Percentiles rank a stretch among this genome's conserved stretches.
Conservation (phyloP, 2,888 invertebrate species). For the Megaustenia siamemsis region DNA sequence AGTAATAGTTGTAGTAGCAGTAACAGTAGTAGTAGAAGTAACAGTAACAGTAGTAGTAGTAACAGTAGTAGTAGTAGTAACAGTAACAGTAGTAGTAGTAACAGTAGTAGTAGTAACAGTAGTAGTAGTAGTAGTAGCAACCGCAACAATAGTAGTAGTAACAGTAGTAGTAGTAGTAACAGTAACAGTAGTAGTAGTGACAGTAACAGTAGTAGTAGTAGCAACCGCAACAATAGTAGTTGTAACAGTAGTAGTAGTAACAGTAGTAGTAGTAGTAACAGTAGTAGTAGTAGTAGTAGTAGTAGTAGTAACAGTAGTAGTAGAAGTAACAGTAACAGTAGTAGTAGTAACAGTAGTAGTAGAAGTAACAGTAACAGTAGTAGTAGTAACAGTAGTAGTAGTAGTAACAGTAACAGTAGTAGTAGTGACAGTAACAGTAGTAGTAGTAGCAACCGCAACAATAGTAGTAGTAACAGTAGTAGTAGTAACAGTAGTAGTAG, state of each 20-base stretch:
- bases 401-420: background rate
- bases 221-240: no score
- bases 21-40: background rate
- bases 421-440: background rate
- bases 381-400: background rate
- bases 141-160: no score
- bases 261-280: slow-evolving; percentile 29
- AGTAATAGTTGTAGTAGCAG: no score
- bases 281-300: no score
- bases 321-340: slow-evolving; percentile 33
- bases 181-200: no score
- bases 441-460: no score
- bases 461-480: background rate
- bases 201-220: slow-evolving; percentile 33
- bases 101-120: slow-evolving; percentile 44
- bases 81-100: slow-evolving; percentile 40
- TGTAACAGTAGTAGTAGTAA: no score
- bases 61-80: slow-evolving; percentile 15
- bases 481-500: background rate
- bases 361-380: background rate
- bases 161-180: slow-evolving; percentile 35
- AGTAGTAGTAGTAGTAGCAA: slow-evolving; percentile 43
- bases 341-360: slow-evolving; percentile 30
- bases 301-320: background rate
- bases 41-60: slow-evolving; percentile 9